Evolutionary conservation across 2,797 vertebrate genomes (phyloP).

Genomic region (Scleropages formosus): DNA sequence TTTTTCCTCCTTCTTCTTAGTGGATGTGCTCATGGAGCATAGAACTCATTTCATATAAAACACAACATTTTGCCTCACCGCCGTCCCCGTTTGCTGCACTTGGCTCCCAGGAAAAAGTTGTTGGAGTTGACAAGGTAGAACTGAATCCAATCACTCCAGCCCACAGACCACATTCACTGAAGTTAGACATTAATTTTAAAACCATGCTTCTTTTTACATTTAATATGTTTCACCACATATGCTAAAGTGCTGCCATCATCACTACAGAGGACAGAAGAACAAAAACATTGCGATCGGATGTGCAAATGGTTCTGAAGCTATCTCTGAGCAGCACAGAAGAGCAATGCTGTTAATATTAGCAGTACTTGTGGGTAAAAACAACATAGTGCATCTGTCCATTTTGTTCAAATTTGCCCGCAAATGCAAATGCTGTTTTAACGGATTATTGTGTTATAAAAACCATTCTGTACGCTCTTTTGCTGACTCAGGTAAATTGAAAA

Average conservation of each 20-base stretch:
- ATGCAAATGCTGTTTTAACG: neutral
- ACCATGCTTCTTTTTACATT: neutral
- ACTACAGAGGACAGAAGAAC: neutral
- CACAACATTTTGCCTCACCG: slow-evolving; percentile 35
- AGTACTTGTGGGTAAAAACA: neutral
- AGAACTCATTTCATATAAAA: slow-evolving; percentile 38
- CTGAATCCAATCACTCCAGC: slow-evolving; percentile 10
- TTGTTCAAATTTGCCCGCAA: neutral
- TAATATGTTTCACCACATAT: neutral
- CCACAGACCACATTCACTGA: neutral
- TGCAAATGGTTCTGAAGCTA: neutral
- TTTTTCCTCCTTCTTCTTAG: neutral
- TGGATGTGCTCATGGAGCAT: slow-evolving; percentile 35
- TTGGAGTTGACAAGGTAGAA: slow-evolving; percentile 16
- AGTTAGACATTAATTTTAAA: slow-evolving; percentile 15
- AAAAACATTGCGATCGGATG: neutral
- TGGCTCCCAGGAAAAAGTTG: slow-evolving; percentile 34
- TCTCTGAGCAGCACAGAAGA: neutral
- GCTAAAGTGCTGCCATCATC: neutral
- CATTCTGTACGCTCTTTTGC: neutral
- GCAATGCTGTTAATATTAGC: neutral
- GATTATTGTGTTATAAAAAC: neutral
- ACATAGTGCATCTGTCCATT: neutral
- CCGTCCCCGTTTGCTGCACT: slow-evolving; percentile 34
- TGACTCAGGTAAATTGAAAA: neutral